Evolutionary conservation across 1,140 invertebrate genomes (phyloP).

Genomic region (Lordiphosa collinella): DNA sequence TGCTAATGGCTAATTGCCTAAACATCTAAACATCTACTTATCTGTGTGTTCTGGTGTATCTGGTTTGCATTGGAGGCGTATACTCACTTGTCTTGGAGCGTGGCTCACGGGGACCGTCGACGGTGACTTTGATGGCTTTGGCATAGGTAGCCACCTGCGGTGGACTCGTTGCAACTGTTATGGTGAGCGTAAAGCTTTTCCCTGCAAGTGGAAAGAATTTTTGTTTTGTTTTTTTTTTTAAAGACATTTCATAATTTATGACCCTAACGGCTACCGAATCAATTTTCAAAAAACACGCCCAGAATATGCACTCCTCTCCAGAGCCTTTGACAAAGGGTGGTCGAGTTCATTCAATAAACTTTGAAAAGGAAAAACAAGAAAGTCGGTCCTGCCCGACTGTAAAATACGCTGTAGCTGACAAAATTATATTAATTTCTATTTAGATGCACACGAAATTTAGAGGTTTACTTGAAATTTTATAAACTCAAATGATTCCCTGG

Average conservation of each 20-base stretch:
- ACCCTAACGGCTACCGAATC: conserved; percentile 62
- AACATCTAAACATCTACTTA: conserved; percentile 29
- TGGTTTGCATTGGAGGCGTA: too few relatives aligned
- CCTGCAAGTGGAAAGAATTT: conserved; percentile 82
- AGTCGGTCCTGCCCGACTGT: too few relatives aligned
- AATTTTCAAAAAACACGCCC: conserved; percentile 34
- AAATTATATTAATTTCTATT: too few relatives aligned
- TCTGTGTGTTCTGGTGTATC: neutral
- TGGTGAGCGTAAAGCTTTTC: conserved; percentile 98
- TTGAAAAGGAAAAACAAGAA: too few relatives aligned
- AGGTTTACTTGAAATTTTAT: too few relatives aligned
- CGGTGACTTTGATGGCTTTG: conserved; percentile 99
- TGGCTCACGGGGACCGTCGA: conserved; percentile 98
- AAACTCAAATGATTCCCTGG: too few relatives aligned
- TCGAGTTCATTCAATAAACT: too few relatives aligned
- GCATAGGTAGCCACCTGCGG: conserved; percentile 96
- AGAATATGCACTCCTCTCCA: neutral
- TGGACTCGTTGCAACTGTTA: conserved; percentile 94
- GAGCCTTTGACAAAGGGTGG: conserved; percentile 4
- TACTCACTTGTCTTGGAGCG: conserved; percentile 97
- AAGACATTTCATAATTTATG: conserved; percentile 59
- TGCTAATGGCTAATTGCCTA: conserved; percentile 42
- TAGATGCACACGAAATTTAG: too few relatives aligned
- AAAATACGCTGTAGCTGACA: too few relatives aligned
- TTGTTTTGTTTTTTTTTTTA: conserved; percentile 31